These are phyloP conservation scores for Noctua comes DNA, from an alignment of 2,888 invertebrate species.

Conservation along the genomic window DNA sequence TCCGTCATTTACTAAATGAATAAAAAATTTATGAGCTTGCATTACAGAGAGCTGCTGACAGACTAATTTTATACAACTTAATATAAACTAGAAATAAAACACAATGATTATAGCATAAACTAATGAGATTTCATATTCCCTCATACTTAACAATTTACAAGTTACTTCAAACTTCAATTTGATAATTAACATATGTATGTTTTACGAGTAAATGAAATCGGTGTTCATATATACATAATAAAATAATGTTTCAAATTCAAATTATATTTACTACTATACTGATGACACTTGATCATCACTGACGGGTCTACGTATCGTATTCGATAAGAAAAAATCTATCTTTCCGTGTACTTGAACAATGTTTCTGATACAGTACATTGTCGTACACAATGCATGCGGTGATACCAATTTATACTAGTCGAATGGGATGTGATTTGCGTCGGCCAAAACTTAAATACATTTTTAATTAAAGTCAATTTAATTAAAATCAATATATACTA, in stretches of 20 bases:
- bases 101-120: conserved; percentile 78
- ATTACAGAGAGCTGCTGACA: conserved; percentile 84
- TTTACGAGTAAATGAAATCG: conserved; percentile 62
- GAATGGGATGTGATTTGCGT: conserved; percentile 45
- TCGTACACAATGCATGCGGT: conserved; percentile 22
- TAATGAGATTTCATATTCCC: conserved; percentile 83
- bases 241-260: conserved; percentile 65
- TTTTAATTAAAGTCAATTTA: conserved; percentile 42
- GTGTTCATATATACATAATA: conserved; percentile 70
- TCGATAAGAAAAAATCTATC: conserved; percentile 31
- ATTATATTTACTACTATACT: conserved; percentile 61
- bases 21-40: conserved; percentile 75
- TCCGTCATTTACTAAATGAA: conserved; percentile 57
- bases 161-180: conserved; percentile 75
- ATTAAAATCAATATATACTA: conserved; percentile 26
- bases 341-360: conserved; percentile 37
- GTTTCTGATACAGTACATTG: conserved; percentile 45
- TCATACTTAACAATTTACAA: conserved; percentile 86
- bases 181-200: conserved; percentile 63
- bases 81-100: conserved; percentile 80
- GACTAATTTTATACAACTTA: conserved; percentile 88
- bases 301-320: conserved; percentile 51
- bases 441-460: conserved; percentile 16
- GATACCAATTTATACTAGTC: conserved; percentile 13
- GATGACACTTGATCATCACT: conserved; percentile 49